Evolutionary conservation across 1,140 invertebrate species (phyloP).

Genomic region (Ladona fulva): DNA sequence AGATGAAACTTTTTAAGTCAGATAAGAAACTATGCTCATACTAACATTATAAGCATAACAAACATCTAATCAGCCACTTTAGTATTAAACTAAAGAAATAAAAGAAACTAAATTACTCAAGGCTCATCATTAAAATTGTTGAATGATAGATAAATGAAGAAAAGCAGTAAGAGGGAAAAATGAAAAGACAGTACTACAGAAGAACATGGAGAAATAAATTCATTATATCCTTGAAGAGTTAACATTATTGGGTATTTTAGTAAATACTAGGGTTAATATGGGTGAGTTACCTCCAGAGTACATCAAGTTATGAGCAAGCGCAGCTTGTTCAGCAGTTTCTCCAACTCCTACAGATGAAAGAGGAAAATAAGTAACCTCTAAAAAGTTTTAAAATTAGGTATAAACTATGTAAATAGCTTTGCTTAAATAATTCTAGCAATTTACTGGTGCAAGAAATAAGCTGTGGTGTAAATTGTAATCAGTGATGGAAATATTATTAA

Average conservation of each 20-base stretch:
- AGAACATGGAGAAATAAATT: not conserved
- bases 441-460: no score
- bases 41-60: no score
- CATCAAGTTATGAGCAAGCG: constrained; percentile 73
- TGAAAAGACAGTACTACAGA: constrained; percentile 14
- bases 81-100: no score
- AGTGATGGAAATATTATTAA: no score
- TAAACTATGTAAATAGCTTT: not conserved
- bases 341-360: constrained; percentile 49
- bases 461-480: no score
- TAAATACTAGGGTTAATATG: not conserved
- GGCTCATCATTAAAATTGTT: constrained; percentile 2
- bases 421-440: no score
- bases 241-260: not conserved
- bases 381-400: constrained; percentile 16
- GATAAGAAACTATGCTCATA: no score
- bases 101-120: not conserved
- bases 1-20: no score
- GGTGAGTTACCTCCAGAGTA: constrained; percentile 62
- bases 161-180: constrained; percentile 13
- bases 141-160: constrained; percentile 13
- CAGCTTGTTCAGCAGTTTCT: constrained; percentile 65
- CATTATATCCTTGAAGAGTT: constrained; percentile 18
- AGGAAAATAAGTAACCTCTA: constrained; percentile 18
- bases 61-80: no score